A percentile compares a stretch with the other conserved stretches of the same genome.
Evolutionary conservation across 2,888 invertebrate genomes (phyloP).

Genomic region (Digitonthophagus gazella): DNA sequence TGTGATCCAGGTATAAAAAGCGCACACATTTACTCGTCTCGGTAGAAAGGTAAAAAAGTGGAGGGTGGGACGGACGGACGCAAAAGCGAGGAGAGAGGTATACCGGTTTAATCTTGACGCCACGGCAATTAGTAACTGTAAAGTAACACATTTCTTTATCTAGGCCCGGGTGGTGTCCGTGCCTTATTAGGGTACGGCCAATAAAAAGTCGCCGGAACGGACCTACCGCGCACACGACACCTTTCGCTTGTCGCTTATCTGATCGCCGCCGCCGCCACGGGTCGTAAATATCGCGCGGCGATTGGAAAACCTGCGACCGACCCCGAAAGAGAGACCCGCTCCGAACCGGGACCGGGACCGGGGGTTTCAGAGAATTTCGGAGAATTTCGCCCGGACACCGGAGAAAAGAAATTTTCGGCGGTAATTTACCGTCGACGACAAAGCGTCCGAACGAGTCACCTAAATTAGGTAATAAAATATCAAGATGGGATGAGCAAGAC

Average conservation of each 20-base stretch:
- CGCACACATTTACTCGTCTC: too few species aligned
- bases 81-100: neutral
- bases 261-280: conserved; percentile 29
- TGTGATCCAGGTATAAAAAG: too few species aligned
- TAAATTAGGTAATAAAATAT: neutral
- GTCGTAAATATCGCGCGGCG: conserved; percentile 31
- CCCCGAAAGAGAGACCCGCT: neutral
- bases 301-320: too few species aligned
- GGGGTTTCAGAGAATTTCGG: too few species aligned
- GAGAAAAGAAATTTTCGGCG: neutral
- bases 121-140: conserved; percentile 35
- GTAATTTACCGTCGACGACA: neutral
- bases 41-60: too few species aligned
- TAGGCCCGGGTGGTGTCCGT: conserved; percentile 26
- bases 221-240: conserved; percentile 31
- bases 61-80: too few species aligned
- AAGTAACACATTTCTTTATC: conserved; percentile 36
- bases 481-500: neutral
- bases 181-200: conserved; percentile 28
- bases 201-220: conserved; percentile 31
- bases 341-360: too few species aligned
- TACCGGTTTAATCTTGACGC: neutral
- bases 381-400: neutral
- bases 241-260: conserved; percentile 29
- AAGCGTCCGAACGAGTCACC: neutral